These are phyloP conservation scores for Hofmannophila pseudospretella DNA, from an alignment of 2,888 invertebrate species.

Conservation along the genomic window DNA sequence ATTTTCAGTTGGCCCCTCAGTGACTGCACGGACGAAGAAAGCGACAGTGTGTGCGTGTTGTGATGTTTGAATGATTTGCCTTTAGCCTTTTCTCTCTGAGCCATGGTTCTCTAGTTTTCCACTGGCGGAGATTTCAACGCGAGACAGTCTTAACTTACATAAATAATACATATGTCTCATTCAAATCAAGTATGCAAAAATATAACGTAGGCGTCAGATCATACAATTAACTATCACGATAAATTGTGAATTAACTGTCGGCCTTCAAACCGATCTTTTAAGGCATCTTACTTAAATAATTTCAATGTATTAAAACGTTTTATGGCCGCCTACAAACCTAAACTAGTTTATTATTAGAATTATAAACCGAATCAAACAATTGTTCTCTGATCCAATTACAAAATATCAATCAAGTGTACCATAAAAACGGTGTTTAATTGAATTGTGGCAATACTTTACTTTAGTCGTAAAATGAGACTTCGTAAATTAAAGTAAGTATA, in stretches of 20 bases:
- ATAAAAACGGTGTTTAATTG: not conserved
- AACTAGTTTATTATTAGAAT: too few relatives aligned
- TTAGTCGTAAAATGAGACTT: too few relatives aligned
- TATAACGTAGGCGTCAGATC: conserved; percentile 1
- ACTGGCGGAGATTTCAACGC: too few relatives aligned
- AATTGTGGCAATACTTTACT: too few relatives aligned
- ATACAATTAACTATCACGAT: conserved; percentile 3
- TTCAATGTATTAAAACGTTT: not conserved
- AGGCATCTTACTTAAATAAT: conserved; percentile 6
- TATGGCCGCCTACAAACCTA: not conserved
- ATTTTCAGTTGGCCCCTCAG: too few relatives aligned
- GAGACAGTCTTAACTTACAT: not conserved
- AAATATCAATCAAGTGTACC: not conserved
- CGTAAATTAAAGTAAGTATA: too few relatives aligned
- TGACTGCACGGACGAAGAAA: too few relatives aligned
- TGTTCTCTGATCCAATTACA: not conserved
- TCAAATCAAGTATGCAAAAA: not conserved
- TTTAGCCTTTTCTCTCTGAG: too few relatives aligned
- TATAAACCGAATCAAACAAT: not conserved
- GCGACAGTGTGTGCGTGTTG: too few relatives aligned
- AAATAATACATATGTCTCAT: too few relatives aligned
- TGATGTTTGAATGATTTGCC: too few relatives aligned
- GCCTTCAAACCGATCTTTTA: conserved; percentile 21
- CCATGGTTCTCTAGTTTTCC: too few relatives aligned
- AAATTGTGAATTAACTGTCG: conserved; percentile 13